Evolutionary conservation across 2,113 vertebrate species (phyloP).

Genomic region (Aspidoscelis tigris): DNA sequence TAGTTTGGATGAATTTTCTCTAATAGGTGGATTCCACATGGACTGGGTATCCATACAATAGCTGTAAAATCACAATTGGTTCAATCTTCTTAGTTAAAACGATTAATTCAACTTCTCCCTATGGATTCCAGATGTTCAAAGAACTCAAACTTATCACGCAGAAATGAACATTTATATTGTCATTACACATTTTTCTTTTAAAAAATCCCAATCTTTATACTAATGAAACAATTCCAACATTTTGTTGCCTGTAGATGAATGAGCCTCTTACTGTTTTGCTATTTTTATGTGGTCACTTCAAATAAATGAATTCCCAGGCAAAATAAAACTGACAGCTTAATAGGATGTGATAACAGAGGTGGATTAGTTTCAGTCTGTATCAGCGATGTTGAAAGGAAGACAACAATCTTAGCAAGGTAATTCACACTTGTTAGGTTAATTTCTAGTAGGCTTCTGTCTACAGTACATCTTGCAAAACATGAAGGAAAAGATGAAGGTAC

Average conservation of each 20-base stretch:
- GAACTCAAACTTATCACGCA: conserved; percentile 27
- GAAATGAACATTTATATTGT: conserved; percentile 34
- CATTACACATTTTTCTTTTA: neutral
- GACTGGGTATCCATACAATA: no score
- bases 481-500: conserved; percentile 16
- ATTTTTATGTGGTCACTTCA: conserved; percentile 44
- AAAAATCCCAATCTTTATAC: conserved; percentile 13
- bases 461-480: conserved; percentile 57
- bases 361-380: conserved; percentile 35
- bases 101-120: neutral
- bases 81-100: conserved; percentile 12
- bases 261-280: neutral
- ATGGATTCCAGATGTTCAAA: neutral
- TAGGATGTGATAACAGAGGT: conserved; percentile 43
- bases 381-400: neutral
- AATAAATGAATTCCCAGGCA: conserved; percentile 45
- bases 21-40: no score
- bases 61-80: neutral
- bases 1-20: no score
- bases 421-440: conserved; percentile 59
- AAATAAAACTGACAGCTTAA: conserved; percentile 57
- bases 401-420: conserved; percentile 56
- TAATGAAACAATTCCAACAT: conserved; percentile 22
- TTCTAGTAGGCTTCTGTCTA: conserved; percentile 64
- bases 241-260: conserved; percentile 26